A percentile compares a stretch with the other conserved stretches of the same genome.
Evolutionary conservation across 2,113 vertebrate genomes (phyloP).

Genomic region (Alligator mississippiensis): DNA sequence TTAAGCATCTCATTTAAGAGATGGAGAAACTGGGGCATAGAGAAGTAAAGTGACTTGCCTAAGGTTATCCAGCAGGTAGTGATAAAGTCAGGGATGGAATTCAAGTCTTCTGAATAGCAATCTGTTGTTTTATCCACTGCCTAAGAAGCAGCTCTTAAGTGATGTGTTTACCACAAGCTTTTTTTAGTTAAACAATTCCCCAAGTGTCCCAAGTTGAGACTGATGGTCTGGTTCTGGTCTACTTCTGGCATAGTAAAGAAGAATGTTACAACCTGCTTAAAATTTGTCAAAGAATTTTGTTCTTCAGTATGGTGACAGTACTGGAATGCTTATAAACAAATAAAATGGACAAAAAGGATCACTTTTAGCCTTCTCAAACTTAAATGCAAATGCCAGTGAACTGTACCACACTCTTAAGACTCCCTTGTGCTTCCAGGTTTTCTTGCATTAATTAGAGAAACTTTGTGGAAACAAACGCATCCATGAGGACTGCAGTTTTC

Average conservation of each 20-base stretch:
- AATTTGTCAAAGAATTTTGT: background rate
- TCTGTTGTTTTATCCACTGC: background rate
- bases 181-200: background rate
- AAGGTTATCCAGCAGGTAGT: fast-evolving
- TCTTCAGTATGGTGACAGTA: background rate
- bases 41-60: background rate
- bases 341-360: background rate
- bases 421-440: background rate
- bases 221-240: background rate
- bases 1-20: background rate
- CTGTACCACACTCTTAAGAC: background rate
- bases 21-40: background rate
- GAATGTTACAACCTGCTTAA: background rate
- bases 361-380: background rate
- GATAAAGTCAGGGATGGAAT: background rate
- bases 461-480: background rate
- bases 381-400: background rate
- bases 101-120: background rate
- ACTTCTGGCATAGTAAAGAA: background rate
- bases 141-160: too few relatives aligned
- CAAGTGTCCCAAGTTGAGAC: fast-evolving
- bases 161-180: too few relatives aligned
- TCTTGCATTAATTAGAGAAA: background rate
- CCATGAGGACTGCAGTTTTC: background rate
- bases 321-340: background rate